Conservation (phyloP, 2,888 invertebrate species). For the Linnaemya tessellans region DNA sequence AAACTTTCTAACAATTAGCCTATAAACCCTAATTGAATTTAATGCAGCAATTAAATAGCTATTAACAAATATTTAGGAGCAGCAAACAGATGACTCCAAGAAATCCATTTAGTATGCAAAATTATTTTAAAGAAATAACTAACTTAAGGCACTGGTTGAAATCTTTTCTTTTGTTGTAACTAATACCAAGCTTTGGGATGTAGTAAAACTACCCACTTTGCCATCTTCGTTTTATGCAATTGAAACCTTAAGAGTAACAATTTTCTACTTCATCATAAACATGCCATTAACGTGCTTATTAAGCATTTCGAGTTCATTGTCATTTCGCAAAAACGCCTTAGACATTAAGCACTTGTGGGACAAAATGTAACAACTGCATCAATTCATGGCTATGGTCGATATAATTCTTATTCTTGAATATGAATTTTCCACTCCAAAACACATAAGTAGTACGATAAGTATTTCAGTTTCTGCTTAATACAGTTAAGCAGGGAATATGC, state of each 20-base stretch:
- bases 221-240: not conserved
- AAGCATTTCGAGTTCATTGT: conserved; percentile 54
- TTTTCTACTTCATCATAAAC: conserved; percentile 17
- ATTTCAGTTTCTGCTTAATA: conserved; percentile 14
- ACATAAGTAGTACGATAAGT: not conserved
- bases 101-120: no score
- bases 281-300: conserved; percentile 16
- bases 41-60: no score
- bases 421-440: not conserved
- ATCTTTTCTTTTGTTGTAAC: no score
- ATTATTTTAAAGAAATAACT: not conserved
- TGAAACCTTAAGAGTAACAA: not conserved
- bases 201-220: not conserved
- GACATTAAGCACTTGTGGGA: not conserved
- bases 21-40: no score
- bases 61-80: no score
- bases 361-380: not conserved
- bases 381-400: conserved; percentile 51
- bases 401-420: not conserved
- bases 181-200: not conserved
- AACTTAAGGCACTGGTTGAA: no score
- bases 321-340: conserved; percentile 14
- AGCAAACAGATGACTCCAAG: no score
- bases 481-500: not conserved
- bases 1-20: no score